phyloP scores from a whole-genome alignment of 2,888 invertebrate species.

The Belgica antarctica region DNA sequence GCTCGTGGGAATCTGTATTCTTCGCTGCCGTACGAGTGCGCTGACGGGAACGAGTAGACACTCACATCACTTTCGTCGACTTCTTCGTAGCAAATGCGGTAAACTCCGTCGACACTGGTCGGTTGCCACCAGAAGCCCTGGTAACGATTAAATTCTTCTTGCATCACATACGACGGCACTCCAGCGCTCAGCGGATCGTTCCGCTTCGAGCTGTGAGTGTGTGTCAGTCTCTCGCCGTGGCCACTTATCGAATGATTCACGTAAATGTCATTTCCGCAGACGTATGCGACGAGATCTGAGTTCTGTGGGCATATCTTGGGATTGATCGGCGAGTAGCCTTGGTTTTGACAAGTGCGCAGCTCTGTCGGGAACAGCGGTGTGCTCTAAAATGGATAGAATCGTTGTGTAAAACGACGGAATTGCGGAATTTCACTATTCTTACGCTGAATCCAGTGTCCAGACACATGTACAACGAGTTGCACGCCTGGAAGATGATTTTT shows the following conservation, averaged over 20 bases:
- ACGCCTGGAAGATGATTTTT: constrained; percentile 86
- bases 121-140: constrained; percentile 99
- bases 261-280: constrained; percentile 89
- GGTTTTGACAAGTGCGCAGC: constrained; percentile 60
- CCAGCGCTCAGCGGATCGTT: constrained; percentile 89
- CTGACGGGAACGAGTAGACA: constrained; percentile 83
- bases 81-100: constrained; percentile 81
- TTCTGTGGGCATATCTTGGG: constrained; percentile 66
- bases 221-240: constrained; percentile 69
- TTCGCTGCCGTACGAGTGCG: constrained; percentile 75
- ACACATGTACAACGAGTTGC: constrained; percentile 84
- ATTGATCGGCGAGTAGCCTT: constrained; percentile 69
- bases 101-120: constrained; percentile 67
- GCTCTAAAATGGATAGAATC: constrained; percentile 55
- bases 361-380: constrained; percentile 69
- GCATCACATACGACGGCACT: constrained; percentile 96
- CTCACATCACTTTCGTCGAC: constrained; percentile 89
- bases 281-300: constrained; percentile 79
- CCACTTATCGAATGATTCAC: constrained; percentile 65
- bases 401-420: background rate
- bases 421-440: constrained; percentile 48
- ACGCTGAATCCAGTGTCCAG: constrained; percentile 70
- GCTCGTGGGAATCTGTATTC: constrained; percentile 84
- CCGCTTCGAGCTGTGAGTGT: constrained; percentile 66
- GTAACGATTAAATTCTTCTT: constrained; percentile 96